A percentile compares a stretch with the other conserved stretches of the same genome.
These are phyloP conservation scores for Bombus vancouverensis DNA, from an alignment of 1,140 invertebrate species.

Conservation along the genomic window DNA sequence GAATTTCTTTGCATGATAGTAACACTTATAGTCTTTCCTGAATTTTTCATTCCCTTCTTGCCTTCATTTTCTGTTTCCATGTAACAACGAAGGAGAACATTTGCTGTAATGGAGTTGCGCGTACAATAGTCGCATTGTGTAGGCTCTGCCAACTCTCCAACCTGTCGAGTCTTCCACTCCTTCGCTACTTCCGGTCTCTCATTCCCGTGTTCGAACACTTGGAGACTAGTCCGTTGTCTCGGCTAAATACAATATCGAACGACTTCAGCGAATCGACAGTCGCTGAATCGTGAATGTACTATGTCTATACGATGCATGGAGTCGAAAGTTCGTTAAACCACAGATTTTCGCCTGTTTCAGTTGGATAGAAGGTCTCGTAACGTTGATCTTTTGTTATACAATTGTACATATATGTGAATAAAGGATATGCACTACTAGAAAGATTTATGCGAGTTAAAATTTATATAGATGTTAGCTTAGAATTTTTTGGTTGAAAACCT, in stretches of 20 bases:
- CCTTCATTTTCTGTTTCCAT: slow-evolving; percentile 5
- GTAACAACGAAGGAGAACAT: slow-evolving; percentile 17
- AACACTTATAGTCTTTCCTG: slow-evolving; percentile 15
- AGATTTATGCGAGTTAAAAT: no score
- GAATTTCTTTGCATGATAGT: slow-evolving; percentile 27
- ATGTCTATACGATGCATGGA: not conserved
- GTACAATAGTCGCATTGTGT: slow-evolving; percentile 62
- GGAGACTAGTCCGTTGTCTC: slow-evolving; percentile 12
- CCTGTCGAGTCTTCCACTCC: slow-evolving; percentile 30
- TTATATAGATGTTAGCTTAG: no score
- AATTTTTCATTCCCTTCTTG: slow-evolving; percentile 19
- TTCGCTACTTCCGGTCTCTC: not conserved
- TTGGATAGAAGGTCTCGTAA: no score
- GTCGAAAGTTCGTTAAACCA: not conserved
- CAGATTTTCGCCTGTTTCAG: not conserved
- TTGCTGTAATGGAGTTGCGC: slow-evolving; percentile 59
- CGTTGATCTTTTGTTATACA: no score
- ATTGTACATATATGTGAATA: no score
- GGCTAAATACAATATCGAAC: slow-evolving; percentile 64
- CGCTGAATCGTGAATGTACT: not conserved
- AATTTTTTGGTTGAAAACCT: no score
- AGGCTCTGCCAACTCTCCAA: slow-evolving; percentile 32
- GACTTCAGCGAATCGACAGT: slow-evolving; percentile 24
- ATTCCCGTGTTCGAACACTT: slow-evolving; percentile 34
- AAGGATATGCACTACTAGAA: no score